Conservation (phyloP, 2,888 invertebrate genomes). For the Diploptera punctata region DNA sequence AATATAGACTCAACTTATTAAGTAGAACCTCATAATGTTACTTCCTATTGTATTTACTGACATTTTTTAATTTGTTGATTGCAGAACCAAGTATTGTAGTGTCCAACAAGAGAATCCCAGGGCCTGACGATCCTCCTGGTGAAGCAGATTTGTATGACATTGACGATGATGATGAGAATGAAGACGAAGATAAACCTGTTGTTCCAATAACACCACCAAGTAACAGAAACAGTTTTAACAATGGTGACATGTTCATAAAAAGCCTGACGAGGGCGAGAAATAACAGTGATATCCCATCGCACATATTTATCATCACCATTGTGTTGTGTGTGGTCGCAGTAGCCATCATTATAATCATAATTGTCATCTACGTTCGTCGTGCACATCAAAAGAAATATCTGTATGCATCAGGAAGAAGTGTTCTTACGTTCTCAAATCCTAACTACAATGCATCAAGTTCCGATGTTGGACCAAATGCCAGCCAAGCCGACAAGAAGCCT, state of each 20-base stretch:
- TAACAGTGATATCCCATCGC: conserved; percentile 17
- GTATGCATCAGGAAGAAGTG: conserved; percentile 66
- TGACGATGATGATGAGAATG: no score
- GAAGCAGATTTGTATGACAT: conserved; percentile 3
- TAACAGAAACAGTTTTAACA: neutral
- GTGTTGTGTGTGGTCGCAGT: conserved; percentile 29
- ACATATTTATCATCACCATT: conserved; percentile 31
- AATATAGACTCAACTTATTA: no score
- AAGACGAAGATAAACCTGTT: neutral
- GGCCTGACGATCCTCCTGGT: conserved; percentile 33
- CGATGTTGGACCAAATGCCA: conserved; percentile 55
- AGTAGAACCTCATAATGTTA: no score
- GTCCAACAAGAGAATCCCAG: neutral
- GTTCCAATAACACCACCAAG: neutral
- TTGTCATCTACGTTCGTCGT: conserved; percentile 57
- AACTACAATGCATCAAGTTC: conserved; percentile 74
- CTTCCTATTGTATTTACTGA: no score
- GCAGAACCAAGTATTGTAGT: conserved; percentile 24
- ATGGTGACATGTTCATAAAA: neutral
- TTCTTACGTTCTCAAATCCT: conserved; percentile 88
- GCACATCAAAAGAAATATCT: conserved; percentile 60
- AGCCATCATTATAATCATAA: conserved; percentile 43
- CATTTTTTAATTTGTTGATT: no score
- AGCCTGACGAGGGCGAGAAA: neutral
- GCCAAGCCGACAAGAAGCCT: conserved; percentile 60